Evolutionary conservation across 2,797 vertebrate genomes (phyloP).

Genomic region (Chromobotia macracanthus): DNA sequence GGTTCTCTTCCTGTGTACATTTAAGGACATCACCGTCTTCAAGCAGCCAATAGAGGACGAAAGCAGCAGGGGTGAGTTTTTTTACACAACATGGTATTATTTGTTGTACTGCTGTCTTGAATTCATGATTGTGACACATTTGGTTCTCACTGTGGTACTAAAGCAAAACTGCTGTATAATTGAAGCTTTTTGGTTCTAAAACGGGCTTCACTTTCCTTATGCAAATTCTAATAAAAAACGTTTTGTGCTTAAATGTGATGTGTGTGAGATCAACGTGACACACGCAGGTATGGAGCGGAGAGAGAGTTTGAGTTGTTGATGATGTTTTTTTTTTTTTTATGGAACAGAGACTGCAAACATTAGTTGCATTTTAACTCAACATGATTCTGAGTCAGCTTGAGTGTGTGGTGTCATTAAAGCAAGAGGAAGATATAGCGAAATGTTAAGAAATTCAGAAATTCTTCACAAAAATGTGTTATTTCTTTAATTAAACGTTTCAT

Average conservation of each 20-base stretch:
- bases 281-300: not conserved
- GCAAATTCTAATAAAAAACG: too few relatives aligned
- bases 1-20: slow-evolving; percentile 95
- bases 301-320: not conserved
- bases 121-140: not conserved
- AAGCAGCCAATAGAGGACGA: slow-evolving; percentile 98
- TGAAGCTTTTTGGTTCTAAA: too few relatives aligned
- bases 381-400: not conserved
- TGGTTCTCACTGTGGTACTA: not conserved
- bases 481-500: too few relatives aligned
- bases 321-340: not conserved
- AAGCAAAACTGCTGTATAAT: too few relatives aligned
- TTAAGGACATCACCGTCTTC: slow-evolving; percentile 96
- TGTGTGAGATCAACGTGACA: not conserved
- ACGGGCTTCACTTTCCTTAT: too few relatives aligned
- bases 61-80: slow-evolving; percentile 84
- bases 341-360: not conserved
- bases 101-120: not conserved
- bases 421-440: too few relatives aligned
- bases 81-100: not conserved
- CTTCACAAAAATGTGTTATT: too few relatives aligned
- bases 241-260: not conserved
- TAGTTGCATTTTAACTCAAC: slow-evolving; percentile 4
- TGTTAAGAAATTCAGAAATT: too few relatives aligned
- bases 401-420: too few relatives aligned